Conservation (phyloP, 1,140 invertebrate genomes). For the Lysiphlebus fabarum region DNA sequence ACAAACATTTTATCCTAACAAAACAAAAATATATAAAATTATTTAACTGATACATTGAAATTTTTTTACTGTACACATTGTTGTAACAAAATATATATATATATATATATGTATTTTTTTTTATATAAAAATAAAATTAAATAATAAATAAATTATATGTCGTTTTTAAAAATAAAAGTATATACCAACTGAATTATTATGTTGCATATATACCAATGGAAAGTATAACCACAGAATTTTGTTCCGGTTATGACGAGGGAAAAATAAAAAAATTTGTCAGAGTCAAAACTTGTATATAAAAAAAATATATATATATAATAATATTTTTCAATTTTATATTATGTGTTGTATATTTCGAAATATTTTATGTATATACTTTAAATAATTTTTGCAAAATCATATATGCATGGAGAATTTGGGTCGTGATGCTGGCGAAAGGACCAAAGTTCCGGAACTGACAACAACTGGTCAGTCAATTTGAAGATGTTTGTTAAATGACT, state of each 20-base stretch:
- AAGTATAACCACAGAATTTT: slow-evolving; percentile 4
- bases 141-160: background rate
- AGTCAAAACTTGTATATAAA: background rate
- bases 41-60: too few species aligned
- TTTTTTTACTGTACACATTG: too few species aligned
- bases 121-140: too few species aligned
- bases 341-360: background rate
- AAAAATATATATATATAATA: background rate
- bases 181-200: too few species aligned
- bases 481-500: too few species aligned
- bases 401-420: slow-evolving; percentile 8
- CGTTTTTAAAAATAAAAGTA: background rate
- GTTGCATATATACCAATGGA: background rate
- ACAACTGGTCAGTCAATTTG: too few species aligned
- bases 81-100: too few species aligned
- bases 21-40: too few species aligned
- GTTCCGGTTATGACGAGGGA: background rate
- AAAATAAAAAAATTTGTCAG: background rate
- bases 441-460: too few species aligned
- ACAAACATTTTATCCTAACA: too few species aligned
- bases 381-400: too few species aligned
- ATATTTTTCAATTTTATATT: background rate
- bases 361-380: too few species aligned
- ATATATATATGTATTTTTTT: background rate
- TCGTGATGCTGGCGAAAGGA: slow-evolving; percentile 10